Percentiles rank a stretch among this genome's conserved stretches.
phyloP scores from a whole-genome alignment of 1,140 invertebrate species.

The Sesamia nonagrioides region DNA sequence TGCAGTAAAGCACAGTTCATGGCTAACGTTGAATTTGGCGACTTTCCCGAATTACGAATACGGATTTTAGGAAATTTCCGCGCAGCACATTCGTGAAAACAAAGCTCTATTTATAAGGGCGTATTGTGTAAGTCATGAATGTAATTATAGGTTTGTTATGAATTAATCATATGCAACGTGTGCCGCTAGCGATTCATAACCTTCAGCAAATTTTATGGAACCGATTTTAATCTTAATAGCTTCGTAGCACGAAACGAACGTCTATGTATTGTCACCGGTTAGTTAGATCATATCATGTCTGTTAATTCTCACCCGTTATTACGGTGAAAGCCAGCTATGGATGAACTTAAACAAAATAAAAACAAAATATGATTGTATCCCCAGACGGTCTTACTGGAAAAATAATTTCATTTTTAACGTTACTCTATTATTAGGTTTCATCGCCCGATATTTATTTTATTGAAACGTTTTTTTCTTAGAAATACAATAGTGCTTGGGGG shows the following conservation, averaged over 20 bases:
- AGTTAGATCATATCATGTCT: slow-evolving; percentile 39
- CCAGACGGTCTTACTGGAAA: not conserved
- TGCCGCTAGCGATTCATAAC: slow-evolving; percentile 52
- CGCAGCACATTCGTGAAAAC: slow-evolving; percentile 35
- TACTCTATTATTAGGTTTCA: not conserved
- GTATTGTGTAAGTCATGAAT: slow-evolving; percentile 57
- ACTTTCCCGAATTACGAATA: slow-evolving; percentile 33
- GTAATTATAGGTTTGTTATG: slow-evolving; percentile 65
- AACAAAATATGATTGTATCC: slow-evolving; percentile 8
- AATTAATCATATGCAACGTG: slow-evolving; percentile 53
- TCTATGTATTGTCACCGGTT: slow-evolving; percentile 45
- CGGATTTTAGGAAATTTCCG: slow-evolving; percentile 40
- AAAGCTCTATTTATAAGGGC: slow-evolving; percentile 62
- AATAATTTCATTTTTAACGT: slow-evolving; percentile 11
- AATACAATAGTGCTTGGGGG: not conserved
- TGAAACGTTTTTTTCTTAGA: slow-evolving; percentile 2
- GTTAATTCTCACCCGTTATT: slow-evolving; percentile 30
- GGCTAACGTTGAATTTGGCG: not conserved
- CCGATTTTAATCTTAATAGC: slow-evolving; percentile 61
- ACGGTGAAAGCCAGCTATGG: slow-evolving; percentile 13
- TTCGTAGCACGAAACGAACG: slow-evolving; percentile 46
- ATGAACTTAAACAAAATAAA: not conserved
- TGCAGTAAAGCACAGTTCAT: slow-evolving; percentile 10
- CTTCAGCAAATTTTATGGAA: slow-evolving; percentile 58
- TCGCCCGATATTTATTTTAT: slow-evolving; percentile 5